phyloP scores from a whole-genome alignment of 2,888 invertebrate genomes.

The Athalia rosae region DNA sequence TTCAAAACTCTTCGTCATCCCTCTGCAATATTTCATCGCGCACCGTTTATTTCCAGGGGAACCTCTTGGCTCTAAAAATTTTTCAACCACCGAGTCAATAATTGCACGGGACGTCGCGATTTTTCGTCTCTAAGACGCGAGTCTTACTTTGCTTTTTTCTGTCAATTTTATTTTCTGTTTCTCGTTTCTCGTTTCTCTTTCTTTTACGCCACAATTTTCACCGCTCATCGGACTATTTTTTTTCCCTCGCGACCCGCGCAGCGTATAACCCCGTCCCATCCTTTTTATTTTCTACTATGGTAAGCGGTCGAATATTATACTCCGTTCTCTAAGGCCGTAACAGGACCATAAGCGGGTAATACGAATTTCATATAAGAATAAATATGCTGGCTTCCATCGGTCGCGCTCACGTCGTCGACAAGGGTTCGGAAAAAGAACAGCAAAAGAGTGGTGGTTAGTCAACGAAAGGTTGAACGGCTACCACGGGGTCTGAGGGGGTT shows the following conservation, averaged over 20 bases:
- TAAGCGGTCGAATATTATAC: constrained; percentile 39
- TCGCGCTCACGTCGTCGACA: neutral
- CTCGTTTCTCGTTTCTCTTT: neutral
- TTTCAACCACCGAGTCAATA: constrained; percentile 37
- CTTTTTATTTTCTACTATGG: constrained; percentile 3
- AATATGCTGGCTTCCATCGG: constrained; percentile 5
- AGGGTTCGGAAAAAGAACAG: constrained; percentile 20
- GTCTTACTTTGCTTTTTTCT: neutral
- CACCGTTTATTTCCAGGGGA: neutral
- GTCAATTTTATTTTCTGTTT: neutral
- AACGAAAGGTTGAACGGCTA: neutral
- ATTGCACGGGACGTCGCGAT: constrained; percentile 24
- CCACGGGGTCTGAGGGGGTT: neutral
- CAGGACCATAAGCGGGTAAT: constrained; percentile 26
- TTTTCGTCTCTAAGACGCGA: neutral
- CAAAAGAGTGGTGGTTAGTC: constrained; percentile 5
- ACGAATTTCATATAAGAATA: constrained; percentile 36
- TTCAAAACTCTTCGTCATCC: constrained; percentile 42
- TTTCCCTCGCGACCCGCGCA: neutral
- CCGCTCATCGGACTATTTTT: constrained; percentile 3
- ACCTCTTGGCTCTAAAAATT: neutral
- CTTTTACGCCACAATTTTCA: neutral
- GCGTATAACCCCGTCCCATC: neutral
- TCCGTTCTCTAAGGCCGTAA: constrained; percentile 20
- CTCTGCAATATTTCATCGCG: constrained; percentile 39